Evolutionary conservation across 1,140 invertebrate species (phyloP).

Genomic region (Ooceraea biroi): DNA sequence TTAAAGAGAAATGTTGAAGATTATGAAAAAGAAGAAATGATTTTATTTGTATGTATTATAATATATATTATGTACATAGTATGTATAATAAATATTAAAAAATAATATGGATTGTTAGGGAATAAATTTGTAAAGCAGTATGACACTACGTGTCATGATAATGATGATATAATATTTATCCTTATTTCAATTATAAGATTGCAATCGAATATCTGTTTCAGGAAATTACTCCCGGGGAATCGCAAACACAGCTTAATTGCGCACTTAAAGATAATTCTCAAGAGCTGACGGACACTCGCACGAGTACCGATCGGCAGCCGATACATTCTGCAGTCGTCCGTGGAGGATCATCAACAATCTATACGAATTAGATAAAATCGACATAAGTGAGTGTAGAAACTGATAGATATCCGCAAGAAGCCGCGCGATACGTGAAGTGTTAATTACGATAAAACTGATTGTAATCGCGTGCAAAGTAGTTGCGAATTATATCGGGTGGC

Average conservation of each 20-base stretch:
- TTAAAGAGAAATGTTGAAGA: no score
- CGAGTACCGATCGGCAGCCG: neutral
- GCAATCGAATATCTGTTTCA: neutral
- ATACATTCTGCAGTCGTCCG: neutral
- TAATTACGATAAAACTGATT: neutral
- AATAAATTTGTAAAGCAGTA: no score
- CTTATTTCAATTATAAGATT: no score
- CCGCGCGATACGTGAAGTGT: conserved; percentile 13
- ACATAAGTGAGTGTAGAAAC: neutral
- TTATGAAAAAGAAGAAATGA: no score
- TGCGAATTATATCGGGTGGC: neutral
- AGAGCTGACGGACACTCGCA: neutral
- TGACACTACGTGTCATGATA: no score
- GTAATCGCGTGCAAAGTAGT: neutral
- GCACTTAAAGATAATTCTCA: conserved; percentile 22
- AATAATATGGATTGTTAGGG: no score
- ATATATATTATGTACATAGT: no score
- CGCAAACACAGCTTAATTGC: neutral
- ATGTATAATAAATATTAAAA: no score
- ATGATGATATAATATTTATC: no score
- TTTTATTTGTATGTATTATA: no score
- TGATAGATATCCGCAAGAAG: neutral
- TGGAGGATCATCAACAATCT: neutral
- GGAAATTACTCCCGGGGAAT: neutral
- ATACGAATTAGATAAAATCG: neutral